Percentiles rank a stretch among this genome's conserved stretches.
These are phyloP conservation scores for Aspidoscelis tigris DNA, from an alignment of 2,113 vertebrate species.

Conservation along the genomic window DNA sequence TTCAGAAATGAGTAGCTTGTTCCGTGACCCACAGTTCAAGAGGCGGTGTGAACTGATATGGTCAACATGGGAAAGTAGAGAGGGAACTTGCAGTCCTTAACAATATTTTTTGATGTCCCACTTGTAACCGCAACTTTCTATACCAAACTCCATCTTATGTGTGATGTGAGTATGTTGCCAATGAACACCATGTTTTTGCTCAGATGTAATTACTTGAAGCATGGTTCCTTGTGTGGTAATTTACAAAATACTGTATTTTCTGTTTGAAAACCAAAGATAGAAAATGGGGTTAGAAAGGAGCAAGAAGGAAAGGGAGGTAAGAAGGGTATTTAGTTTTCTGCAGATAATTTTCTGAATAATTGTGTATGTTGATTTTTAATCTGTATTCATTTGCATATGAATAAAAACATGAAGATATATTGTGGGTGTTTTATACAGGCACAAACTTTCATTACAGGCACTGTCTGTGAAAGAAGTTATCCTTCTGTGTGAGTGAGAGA, in stretches of 20 bases:
- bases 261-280: constrained; percentile 22
- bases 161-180: background rate
- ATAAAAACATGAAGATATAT: constrained; percentile 1
- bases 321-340: background rate
- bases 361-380: background rate
- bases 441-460: background rate
- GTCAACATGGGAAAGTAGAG: background rate
- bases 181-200: background rate
- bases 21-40: background rate
- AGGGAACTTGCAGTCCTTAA: background rate
- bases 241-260: background rate
- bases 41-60: background rate
- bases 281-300: background rate
- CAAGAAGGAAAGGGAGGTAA: background rate
- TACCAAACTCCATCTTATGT: background rate
- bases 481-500: background rate
- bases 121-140: background rate
- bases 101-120: background rate
- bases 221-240: background rate
- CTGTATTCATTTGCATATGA: constrained; percentile 12
- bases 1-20: background rate
- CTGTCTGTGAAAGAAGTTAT: background rate
- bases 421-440: background rate
- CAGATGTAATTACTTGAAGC: background rate
- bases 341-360: background rate